These are phyloP conservation scores for Scelioninae gen. 1 DNA, from an alignment of 2,888 invertebrate species.

Conservation along the genomic window DNA sequence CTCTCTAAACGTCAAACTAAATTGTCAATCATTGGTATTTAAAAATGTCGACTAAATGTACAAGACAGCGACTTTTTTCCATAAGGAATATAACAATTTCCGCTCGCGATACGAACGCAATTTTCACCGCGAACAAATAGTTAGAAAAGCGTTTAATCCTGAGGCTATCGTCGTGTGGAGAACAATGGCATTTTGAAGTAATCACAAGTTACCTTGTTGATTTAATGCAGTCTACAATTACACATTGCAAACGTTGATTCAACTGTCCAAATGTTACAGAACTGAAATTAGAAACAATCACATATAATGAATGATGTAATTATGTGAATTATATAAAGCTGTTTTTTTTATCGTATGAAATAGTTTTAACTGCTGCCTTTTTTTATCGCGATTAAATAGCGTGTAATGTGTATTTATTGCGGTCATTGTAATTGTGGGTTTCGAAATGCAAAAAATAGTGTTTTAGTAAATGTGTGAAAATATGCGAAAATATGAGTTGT, in stretches of 20 bases:
- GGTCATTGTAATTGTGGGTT: conserved; percentile 28
- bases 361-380: conserved; percentile 31
- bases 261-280: conserved; percentile 63
- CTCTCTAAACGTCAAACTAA: conserved; percentile 28
- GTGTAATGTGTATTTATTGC: conserved; percentile 37
- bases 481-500: too few relatives aligned
- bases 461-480: not conserved
- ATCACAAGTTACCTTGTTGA: conserved; percentile 56
- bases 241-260: conserved; percentile 58
- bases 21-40: conserved; percentile 33
- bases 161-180: conserved; percentile 47
- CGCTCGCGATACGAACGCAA: conserved; percentile 35
- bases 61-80: not conserved
- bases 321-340: conserved; percentile 60
- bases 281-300: conserved; percentile 64
- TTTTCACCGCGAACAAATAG: conserved; percentile 38
- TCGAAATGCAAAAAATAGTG: conserved; percentile 27
- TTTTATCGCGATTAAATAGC: conserved; percentile 50
- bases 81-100: conserved; percentile 27
- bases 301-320: conserved; percentile 62
- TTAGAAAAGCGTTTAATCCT: conserved; percentile 48
- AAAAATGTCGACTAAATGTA: conserved; percentile 9
- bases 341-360: conserved; percentile 21
- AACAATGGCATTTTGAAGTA: conserved; percentile 64
- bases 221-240: conserved; percentile 58